Base-by-base conservation (phyloP, 2,113 vertebrate genomes). In the Petroica traversi region DNA sequence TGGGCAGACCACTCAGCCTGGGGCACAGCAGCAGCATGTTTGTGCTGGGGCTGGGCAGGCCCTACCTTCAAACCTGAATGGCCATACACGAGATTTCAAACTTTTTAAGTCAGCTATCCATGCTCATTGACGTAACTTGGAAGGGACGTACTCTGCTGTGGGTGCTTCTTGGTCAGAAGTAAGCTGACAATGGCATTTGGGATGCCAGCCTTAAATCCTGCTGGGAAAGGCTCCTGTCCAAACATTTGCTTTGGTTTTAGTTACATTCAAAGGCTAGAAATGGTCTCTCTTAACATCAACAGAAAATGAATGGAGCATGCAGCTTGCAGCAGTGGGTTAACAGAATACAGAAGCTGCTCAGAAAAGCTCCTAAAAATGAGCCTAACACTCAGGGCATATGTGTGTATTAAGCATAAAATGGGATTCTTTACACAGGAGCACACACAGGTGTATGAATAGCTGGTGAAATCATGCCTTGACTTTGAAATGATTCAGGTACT, bases 271-370 rank as follows among this genome's bases (percentile, higher is more conserved):
- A 62, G 18, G 23, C 22, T 58, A 40, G 33, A 71, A 81, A 84
- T 0, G 0, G 3, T 28, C 38, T 61, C 10, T 17, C 34, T 54
- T 34, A 54, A 28, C 13, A 69, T 10, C n/a, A 69, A 20, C 26
- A 88, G 57, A 68, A 28, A 54, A 17, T 62, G 38, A 40, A 15
- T 1, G 52, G 22, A 57, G 28, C 13, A 14, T 57, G 41, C 24
- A 85, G 19, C 34, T 85, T 87, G n/a, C 64, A 51, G 38, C 38
- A 54, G 20, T 43, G 62, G 29, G n/a, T 51, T 68, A 73, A 90
- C 36, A 15, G 28, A 55, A 73, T 26, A 59, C 0, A 74, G 63
- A 80, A 71, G 20, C 19, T 55, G 33, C 51, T 62, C 31, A 46
- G 61, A 22, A 84, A 34, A 81, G 14, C 25, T 74, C 11, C 54